Evolutionary conservation across 2,797 vertebrate genomes (phyloP).

Genomic region (Apodemus agrarius): DNA sequence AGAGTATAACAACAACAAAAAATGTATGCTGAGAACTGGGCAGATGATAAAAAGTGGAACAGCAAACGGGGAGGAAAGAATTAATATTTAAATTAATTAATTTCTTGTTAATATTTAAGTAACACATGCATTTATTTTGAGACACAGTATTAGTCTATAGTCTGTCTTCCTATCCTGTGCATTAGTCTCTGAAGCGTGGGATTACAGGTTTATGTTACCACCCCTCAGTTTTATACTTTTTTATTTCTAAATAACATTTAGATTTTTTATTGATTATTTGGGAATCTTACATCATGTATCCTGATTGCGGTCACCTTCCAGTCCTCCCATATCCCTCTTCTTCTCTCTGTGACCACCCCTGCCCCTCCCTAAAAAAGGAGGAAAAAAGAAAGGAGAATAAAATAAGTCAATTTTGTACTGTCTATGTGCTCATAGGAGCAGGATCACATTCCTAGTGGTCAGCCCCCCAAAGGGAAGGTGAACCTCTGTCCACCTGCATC

Average conservation of each 20-base stretch:
- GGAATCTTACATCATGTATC: not conserved
- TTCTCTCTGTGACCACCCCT: not conserved
- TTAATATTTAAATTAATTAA: no score
- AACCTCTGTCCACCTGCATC: not conserved
- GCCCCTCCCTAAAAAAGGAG: not conserved
- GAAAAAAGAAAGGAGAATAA: not conserved
- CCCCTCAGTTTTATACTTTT: not conserved
- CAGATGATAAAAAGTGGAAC: not conserved
- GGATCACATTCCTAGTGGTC: not conserved
- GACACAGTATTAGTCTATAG: not conserved
- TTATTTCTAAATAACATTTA: not conserved
- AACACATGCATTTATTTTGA: not conserved
- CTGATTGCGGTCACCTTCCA: not conserved
- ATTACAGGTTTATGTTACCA: not conserved
- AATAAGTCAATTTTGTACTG: not conserved
- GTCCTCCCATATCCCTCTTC: not conserved
- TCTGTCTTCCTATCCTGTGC: not conserved
- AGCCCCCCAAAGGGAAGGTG: not conserved
- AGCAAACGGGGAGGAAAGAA: not conserved
- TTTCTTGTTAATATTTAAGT: not conserved
- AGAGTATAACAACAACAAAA: not conserved
- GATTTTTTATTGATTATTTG: not conserved
- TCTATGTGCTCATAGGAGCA: not conserved
- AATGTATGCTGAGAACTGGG: not conserved
- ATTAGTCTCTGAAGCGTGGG: not conserved